phyloP scores from a whole-genome alignment of 2,888 invertebrate genomes.

The Mamestra brassicae region DNA sequence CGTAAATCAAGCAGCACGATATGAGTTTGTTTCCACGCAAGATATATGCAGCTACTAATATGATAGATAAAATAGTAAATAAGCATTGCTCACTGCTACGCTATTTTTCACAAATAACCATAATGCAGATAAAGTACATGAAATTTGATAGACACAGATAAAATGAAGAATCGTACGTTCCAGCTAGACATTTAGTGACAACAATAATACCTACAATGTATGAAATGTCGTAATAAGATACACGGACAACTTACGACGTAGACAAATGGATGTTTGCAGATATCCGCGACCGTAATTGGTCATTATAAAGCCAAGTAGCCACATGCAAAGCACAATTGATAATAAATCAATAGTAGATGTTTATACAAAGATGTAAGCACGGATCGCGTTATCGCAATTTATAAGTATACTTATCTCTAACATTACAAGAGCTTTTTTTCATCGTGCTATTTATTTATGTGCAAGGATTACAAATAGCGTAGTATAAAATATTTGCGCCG shows the following conservation, averaged over 20 bases:
- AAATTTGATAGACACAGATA: constrained; percentile 14
- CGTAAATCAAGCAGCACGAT: not conserved
- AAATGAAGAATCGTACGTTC: constrained; percentile 7
- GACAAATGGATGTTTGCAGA: constrained; percentile 38
- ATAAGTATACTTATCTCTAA: constrained; percentile 41
- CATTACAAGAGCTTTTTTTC: constrained; percentile 43
- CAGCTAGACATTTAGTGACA: not conserved
- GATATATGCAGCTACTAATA: not conserved
- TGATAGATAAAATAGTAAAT: constrained; percentile 33
- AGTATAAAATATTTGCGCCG: constrained; percentile 5
- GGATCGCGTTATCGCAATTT: constrained; percentile 35
- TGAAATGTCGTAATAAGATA: constrained; percentile 35
- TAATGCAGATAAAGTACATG: constrained; percentile 15
- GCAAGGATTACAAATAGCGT: constrained; percentile 9
- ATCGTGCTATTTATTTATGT: constrained; percentile 15
- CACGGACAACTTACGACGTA: constrained; percentile 8
- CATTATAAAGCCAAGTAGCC: constrained; percentile 53
- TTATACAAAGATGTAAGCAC: constrained; percentile 48
- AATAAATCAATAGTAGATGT: constrained; percentile 53
- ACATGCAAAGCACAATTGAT: constrained; percentile 60
- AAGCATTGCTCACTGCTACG: constrained; percentile 3
- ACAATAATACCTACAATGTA: constrained; percentile 37
- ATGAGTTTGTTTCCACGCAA: not conserved
- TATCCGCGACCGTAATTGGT: constrained; percentile 46
- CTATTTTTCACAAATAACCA: constrained; percentile 18